phyloP scores from a whole-genome alignment of 2,888 invertebrate species.

The Tetropium fuscum region DNA sequence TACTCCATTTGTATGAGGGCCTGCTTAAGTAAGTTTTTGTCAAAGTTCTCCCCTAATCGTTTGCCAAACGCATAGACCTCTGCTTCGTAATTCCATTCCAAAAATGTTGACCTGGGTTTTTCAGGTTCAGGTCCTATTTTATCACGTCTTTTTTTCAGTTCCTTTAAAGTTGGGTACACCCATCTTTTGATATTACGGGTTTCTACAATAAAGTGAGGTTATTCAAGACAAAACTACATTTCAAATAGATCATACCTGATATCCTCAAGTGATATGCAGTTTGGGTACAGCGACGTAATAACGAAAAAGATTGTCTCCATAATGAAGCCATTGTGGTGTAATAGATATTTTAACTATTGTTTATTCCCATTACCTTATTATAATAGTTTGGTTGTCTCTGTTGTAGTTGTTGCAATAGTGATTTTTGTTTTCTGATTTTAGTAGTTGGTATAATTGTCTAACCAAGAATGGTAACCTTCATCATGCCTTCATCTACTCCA shows the following conservation, averaged over 20 bases:
- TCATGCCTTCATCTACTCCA: too few species aligned
- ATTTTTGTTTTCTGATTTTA: too few species aligned
- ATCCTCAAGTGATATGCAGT: not conserved
- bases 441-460: too few species aligned
- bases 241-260: too few species aligned
- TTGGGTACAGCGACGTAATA: constrained; percentile 9
- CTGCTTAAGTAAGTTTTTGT: constrained; percentile 74
- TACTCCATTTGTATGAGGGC: constrained; percentile 88
- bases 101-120: constrained; percentile 71
- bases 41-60: constrained; percentile 86
- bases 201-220: constrained; percentile 23
- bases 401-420: too few species aligned
- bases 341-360: too few species aligned
- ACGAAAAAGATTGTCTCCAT: constrained; percentile 14
- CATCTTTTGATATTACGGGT: constrained; percentile 70
- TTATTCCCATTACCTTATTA: too few species aligned
- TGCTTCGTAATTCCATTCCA: constrained; percentile 91
- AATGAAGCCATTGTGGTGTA: too few species aligned
- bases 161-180: constrained; percentile 77
- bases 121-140: constrained; percentile 69
- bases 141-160: constrained; percentile 71
- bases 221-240: not conserved
- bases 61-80: constrained; percentile 91
- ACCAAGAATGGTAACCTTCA: too few species aligned
- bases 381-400: too few species aligned